A percentile compares a stretch with the other conserved stretches of the same genome.
Conservation (phyloP, 2,113 vertebrate species). For the Triplophysa rosa region DNA sequence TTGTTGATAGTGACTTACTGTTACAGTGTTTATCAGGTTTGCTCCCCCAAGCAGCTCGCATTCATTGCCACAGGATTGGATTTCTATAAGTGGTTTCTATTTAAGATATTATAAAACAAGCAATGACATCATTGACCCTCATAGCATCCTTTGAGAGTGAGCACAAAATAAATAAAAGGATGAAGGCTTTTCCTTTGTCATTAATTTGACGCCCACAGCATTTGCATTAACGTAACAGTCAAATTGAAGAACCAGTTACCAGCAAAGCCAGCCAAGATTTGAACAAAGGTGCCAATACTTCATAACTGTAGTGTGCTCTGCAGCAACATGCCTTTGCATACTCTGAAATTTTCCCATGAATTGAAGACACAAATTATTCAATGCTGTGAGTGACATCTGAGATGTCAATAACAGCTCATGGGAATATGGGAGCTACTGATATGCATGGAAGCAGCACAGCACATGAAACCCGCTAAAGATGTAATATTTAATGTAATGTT, state of each 20-base stretch:
- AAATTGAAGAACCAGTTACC: conserved; percentile 16
- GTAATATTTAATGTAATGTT: too few relatives aligned
- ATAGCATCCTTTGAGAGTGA: background rate
- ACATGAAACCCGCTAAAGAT: too few relatives aligned
- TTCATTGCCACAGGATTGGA: background rate
- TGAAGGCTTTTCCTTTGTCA: conserved; percentile 10
- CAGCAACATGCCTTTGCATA: conserved; percentile 21
- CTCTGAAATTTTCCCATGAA: conserved; percentile 38
- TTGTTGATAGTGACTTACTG: background rate
- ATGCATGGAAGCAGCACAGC: background rate
- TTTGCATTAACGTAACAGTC: conserved; percentile 6
- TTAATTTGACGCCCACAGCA: background rate
- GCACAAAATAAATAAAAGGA: conserved; percentile 4
- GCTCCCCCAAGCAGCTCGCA: background rate
- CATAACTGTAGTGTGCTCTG: conserved; percentile 30
- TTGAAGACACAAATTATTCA: conserved; percentile 20
- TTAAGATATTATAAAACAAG: background rate
- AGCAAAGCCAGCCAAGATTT: background rate
- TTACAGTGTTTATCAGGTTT: background rate
- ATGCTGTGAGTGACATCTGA: background rate
- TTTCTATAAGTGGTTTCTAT: background rate
- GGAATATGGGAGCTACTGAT: background rate
- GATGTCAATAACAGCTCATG: background rate
- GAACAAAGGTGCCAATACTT: background rate
- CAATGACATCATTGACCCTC: background rate